These are phyloP conservation scores for Gorilla gorilla DNA, from an alignment of 2,113 vertebrate species.

Conservation along the genomic window DNA sequence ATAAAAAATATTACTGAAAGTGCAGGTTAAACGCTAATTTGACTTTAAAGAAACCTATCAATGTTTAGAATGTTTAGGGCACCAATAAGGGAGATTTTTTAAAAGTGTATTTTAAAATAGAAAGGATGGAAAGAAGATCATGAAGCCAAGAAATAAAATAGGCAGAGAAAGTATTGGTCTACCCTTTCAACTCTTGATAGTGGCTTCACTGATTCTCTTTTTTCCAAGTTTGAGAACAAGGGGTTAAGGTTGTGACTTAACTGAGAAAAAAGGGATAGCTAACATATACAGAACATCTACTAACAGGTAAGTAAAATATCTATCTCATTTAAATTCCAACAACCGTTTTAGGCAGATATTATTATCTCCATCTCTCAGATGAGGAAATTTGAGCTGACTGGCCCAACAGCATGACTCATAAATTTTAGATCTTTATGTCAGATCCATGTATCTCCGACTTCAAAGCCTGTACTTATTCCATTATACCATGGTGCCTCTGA, in stretches of 20 bases:
- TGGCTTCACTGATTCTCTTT: neutral
- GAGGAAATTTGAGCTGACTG: constrained; percentile 26
- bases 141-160: neutral
- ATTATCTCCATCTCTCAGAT: neutral
- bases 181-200: neutral
- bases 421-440: constrained; percentile 38
- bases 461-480: constrained; percentile 17
- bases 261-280: neutral
- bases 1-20: neutral
- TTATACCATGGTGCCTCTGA: neutral
- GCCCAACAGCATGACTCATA: neutral
- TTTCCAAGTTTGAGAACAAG: neutral
- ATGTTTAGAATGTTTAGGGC: neutral
- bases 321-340: constrained; percentile 31
- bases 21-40: neutral
- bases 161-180: neutral
- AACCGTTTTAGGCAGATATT: neutral
- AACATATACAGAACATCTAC: neutral
- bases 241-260: neutral
- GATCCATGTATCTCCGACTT: neutral
- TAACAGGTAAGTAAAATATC: neutral
- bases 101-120: neutral
- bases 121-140: neutral
- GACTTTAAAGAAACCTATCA: neutral
- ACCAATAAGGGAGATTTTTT: neutral